These are phyloP conservation scores for Corbicula japonica DNA, from an alignment of 2,888 invertebrate species.

Conservation along the genomic window DNA sequence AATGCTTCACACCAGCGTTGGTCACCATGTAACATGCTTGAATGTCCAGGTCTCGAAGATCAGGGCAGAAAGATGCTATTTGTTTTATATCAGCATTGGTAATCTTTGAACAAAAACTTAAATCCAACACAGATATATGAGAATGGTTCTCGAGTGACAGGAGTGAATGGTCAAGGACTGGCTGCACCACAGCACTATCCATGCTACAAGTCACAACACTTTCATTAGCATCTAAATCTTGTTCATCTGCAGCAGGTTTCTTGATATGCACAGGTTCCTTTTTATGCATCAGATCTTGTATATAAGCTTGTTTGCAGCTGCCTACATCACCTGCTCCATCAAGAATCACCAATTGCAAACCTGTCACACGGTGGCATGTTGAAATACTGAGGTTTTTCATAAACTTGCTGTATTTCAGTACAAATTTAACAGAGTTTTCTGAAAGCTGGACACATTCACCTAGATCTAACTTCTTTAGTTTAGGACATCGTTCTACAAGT, in stretches of 20 bases:
- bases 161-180: background rate
- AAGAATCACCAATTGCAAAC: slow-evolving; percentile 45
- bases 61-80: slow-evolving; percentile 66
- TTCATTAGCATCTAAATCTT: too few species aligned
- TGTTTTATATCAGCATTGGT: slow-evolving; percentile 64
- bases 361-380: slow-evolving; percentile 66
- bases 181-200: background rate
- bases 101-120: slow-evolving; percentile 71
- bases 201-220: background rate
- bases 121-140: slow-evolving; percentile 59
- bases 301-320: background rate
- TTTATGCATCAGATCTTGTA: background rate
- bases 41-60: slow-evolving; percentile 62
- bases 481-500: slow-evolving; percentile 63
- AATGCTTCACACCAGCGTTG: slow-evolving; percentile 62
- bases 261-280: background rate
- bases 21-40: slow-evolving; percentile 70
- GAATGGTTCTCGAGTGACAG: slow-evolving; percentile 44
- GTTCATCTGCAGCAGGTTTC: too few species aligned
- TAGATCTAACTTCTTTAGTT: slow-evolving; percentile 58
- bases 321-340: background rate
- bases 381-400: slow-evolving; percentile 61
- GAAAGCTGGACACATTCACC: slow-evolving; percentile 71
- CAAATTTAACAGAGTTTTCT: slow-evolving; percentile 53
- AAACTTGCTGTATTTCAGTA: slow-evolving; percentile 54